A percentile compares a stretch with the other conserved stretches of the same genome.
Conservation (phyloP, 2,113 vertebrate species). For the Sylvietta virens region DNA sequence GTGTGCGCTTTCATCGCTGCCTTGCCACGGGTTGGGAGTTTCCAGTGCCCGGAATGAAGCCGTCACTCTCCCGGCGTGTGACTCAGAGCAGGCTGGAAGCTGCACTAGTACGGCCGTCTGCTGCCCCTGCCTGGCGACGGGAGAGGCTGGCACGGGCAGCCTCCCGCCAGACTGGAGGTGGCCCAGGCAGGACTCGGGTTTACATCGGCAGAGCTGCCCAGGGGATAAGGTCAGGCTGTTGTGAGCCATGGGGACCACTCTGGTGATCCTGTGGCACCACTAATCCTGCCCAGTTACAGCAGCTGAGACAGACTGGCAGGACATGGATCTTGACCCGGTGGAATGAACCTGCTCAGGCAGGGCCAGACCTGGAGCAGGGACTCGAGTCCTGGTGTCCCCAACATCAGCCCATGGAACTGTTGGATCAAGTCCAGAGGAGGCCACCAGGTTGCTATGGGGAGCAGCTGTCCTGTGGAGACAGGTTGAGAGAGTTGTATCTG, state of each 20-base stretch:
- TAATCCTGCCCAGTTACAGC: background rate
- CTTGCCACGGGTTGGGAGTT: background rate
- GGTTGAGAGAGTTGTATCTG: background rate
- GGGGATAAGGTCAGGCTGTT: background rate
- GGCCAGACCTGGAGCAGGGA: too few species aligned
- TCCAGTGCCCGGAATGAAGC: background rate
- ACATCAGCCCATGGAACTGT: accelerated
- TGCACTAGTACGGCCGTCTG: background rate
- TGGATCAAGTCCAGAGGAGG: background rate
- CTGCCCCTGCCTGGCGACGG: slow-evolving; percentile 24
- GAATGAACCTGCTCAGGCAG: background rate
- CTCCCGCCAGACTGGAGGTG: accelerated
- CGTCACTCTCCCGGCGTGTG: background rate
- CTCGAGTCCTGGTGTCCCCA: background rate
- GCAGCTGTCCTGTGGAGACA: background rate
- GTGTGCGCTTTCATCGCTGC: background rate
- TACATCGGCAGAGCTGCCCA: accelerated
- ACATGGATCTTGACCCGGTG: accelerated
- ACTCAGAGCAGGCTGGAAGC: background rate
- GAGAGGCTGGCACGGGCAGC: background rate
- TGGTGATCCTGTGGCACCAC: accelerated
- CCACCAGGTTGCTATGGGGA: background rate
- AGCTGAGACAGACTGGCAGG: background rate
- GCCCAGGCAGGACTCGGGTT: accelerated
- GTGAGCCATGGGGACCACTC: background rate